Evolutionary conservation across 2,888 invertebrate species (phyloP).

Genomic region (Lymantria monacha): DNA sequence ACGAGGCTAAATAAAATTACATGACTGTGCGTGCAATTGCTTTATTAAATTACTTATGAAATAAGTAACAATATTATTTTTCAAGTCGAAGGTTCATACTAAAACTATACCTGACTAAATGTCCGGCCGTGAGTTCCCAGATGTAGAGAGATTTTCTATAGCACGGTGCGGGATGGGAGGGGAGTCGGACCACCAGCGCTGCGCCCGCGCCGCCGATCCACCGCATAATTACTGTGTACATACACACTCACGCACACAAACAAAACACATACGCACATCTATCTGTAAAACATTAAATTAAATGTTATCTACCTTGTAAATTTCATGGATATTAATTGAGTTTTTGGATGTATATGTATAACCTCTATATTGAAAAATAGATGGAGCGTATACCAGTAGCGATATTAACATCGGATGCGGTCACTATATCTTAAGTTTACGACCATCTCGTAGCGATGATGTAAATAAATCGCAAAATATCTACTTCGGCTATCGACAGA

Average conservation of each 20-base stretch:
- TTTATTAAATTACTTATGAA: conserved; percentile 34
- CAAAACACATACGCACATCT: conserved; percentile 40
- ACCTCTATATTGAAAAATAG: conserved; percentile 37
- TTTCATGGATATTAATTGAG: conserved; percentile 72
- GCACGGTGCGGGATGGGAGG: conserved; percentile 37
- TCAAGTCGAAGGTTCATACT: conserved; percentile 43
- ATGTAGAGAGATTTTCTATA: conserved; percentile 60
- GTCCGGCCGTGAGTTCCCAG: conserved; percentile 67
- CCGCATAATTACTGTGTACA: conserved; percentile 79
- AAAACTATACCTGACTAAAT: conserved; percentile 51
- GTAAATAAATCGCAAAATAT: neutral
- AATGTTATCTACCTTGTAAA: conserved; percentile 78
- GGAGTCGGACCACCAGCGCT: conserved; percentile 74
- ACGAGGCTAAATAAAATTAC: conserved; percentile 30
- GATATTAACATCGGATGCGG: conserved; percentile 57
- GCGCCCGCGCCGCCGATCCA: conserved; percentile 71
- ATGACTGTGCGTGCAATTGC: conserved; percentile 7
- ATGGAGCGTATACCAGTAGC: conserved; percentile 55
- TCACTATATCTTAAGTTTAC: conserved; percentile 40
- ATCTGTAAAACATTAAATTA: conserved; percentile 75
- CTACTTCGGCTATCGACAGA: conserved; percentile 39
- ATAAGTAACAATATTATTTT: conserved; percentile 46
- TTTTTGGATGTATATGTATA: conserved; percentile 54
- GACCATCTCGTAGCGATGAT: conserved; percentile 32
- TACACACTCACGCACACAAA: conserved; percentile 59